Evolutionary conservation across 2,113 vertebrate genomes (phyloP).

Genomic region (Leptodactylus fuscus): DNA sequence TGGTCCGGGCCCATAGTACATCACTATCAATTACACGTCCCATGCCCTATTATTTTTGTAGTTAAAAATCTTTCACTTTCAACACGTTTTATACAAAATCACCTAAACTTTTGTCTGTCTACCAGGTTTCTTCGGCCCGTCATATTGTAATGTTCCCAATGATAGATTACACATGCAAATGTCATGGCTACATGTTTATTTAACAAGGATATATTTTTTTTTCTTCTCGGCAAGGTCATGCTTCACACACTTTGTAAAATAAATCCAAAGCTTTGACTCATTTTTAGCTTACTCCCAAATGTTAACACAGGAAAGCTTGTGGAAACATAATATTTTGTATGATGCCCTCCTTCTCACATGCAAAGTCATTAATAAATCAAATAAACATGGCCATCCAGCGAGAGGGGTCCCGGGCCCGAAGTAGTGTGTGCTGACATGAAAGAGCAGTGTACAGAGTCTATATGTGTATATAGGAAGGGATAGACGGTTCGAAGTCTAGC

Average conservation of each 20-base stretch:
- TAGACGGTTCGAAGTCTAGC: constrained; percentile 11
- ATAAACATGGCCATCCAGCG: constrained; percentile 38
- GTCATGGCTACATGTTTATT: constrained; percentile 42
- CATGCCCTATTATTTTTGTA: background rate
- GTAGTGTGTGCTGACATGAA: constrained; percentile 11
- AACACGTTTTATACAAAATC: background rate
- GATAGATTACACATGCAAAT: constrained; percentile 55
- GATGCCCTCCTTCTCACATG: constrained; percentile 35
- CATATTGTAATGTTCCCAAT: constrained; percentile 18
- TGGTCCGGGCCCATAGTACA: background rate
- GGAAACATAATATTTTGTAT: constrained; percentile 49
- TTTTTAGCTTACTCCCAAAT: constrained; percentile 19
- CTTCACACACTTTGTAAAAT: constrained; percentile 45
- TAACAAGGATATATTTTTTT: constrained; percentile 39
- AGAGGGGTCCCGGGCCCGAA: background rate
- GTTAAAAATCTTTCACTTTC: background rate
- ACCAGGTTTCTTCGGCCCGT: background rate
- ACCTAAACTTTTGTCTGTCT: constrained; percentile 13
- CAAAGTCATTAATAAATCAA: constrained; percentile 48
- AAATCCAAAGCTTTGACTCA: constrained; percentile 32
- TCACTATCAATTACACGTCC: background rate
- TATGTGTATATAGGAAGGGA: constrained; percentile 17
- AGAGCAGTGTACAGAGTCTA: background rate
- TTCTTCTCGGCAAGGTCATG: constrained; percentile 34
- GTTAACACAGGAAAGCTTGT: constrained; percentile 56